Evolutionary conservation across 1,140 invertebrate genomes (phyloP), one percentile per base, ranked within the genome.

Genomic region (Pseudomyrmex gracilis): DNA sequence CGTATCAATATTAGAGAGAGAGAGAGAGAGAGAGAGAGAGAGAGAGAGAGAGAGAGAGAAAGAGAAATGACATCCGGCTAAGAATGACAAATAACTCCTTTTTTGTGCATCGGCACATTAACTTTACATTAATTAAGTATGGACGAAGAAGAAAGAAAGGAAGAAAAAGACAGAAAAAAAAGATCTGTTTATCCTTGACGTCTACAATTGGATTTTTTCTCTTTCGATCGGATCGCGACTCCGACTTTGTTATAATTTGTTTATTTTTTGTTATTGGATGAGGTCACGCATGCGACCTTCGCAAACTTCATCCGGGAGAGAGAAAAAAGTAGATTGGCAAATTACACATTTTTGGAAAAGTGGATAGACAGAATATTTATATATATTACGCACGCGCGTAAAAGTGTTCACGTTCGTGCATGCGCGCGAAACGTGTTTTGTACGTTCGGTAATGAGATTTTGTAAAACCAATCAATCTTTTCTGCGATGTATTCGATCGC

Each of bases 261-360:
- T 34, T 34, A 5, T 34, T 34, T 24, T 24, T 24, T 24, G 0
- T 34, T 55, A 85, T 71, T 85, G 57, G 64, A 55, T 60, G 64
- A 43, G n/a, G n/a, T n/a, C 17, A 43, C 66, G 73, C 24, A 53
- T 64, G n/a, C 53, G 57, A 68, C 83, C 83, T 80, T 85, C 83
- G 66, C 55, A 55, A 55, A 86, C 66, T 71, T 66, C 45, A 51
- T 20, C 73, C 17, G 58, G 20, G n/a, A n/a, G 12, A 51, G 47
- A 86, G 34, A 34, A 2, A 34, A 5, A 34, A 34, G 4, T 34
- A 34, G 5, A 5, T 34, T 34, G 34, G 5, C 0, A 34, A 34
- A 34, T 34, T 24, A 24, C 1, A 34, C 34, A 34, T 34, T 34
- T 34, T 34, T 34, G 34, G 34, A 34, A 34, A 34, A 34, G 34